Base-by-base conservation (phyloP, 2,797 vertebrate species). In the Toxotes lorentzi region DNA sequence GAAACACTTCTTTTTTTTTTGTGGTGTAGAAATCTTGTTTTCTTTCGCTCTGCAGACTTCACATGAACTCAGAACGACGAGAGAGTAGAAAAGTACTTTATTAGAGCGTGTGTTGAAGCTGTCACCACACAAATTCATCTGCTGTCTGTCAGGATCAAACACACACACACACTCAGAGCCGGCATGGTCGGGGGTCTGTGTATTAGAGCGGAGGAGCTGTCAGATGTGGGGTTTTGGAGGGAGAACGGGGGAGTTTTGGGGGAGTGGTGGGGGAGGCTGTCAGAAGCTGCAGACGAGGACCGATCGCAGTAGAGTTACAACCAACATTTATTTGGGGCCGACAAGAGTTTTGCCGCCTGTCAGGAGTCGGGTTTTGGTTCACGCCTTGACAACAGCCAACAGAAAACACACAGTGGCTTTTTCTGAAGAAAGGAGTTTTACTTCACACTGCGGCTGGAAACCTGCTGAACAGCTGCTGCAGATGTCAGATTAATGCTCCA, bases 261-360 rank as follows among this genome's bases (percentile, higher is more conserved):
- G 34, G 47, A 17, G 27, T 27, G 24, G 12, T 1, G 32, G 58
- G 34, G 27, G 57, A 13, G 60, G 67, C 83, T 89, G 90, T 90
- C 86, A 85, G 84, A 65, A 65, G 85, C 86, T 73, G 67, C 77
- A 89, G 88, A 78, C 85, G 48, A 86, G 89, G 85, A 88, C 81
- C 76, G 84, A 83, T 85, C 74, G 45, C 88, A 93, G 92, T 92
- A 92, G 88, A 93, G 90, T 93, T 93, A 83, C 92, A 90, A 92
- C 91, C 82, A 85, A 71, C 88, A 72, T 92, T 93, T 92, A 91
- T 93, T 88, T 50, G 78, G 84, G 87, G 86, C 65, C 69, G 74
- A 76, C 1, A 13, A 78, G 83, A 81, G 80, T 78, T 89, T 83
- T 64, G 67, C 73, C 12, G 62, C 69, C 76, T 90, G 92, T 92